phyloP scores from a whole-genome alignment of 2,888 invertebrate genomes.

The Archips crataeganus region DNA sequence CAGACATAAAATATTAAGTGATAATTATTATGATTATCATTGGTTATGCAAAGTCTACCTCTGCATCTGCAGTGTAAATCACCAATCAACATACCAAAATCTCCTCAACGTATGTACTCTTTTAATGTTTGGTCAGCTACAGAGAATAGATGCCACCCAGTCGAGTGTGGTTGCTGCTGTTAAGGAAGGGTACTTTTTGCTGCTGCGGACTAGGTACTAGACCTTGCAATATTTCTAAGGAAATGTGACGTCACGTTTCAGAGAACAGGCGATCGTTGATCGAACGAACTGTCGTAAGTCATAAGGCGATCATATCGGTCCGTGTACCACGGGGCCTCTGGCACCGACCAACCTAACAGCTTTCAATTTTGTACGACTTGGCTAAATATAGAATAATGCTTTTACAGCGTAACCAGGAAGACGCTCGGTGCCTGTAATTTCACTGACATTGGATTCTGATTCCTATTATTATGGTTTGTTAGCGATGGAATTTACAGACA shows the following conservation, averaged over 20 bases:
- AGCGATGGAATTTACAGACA: background rate
- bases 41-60: background rate
- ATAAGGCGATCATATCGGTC: slow-evolving; percentile 29
- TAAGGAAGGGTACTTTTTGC: too few relatives aligned
- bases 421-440: slow-evolving; percentile 9
- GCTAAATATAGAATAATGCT: slow-evolving; percentile 37
- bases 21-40: too few relatives aligned
- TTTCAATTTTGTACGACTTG: slow-evolving; percentile 22
- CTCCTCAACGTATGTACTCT: too few relatives aligned
- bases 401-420: slow-evolving; percentile 22
- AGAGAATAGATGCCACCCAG: too few relatives aligned
- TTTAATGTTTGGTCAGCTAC: too few relatives aligned
- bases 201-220: background rate
- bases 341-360: slow-evolving; percentile 28
- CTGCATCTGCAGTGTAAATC: too few relatives aligned
- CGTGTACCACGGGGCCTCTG: slow-evolving; percentile 28
- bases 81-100: too few relatives aligned
- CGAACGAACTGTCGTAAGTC: slow-evolving; percentile 18
- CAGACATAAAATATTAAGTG: too few relatives aligned
- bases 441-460: background rate
- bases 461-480: background rate
- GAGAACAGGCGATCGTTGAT: slow-evolving; percentile 13
- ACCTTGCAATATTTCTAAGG: background rate
- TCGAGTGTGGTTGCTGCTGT: too few relatives aligned
- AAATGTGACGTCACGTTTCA: slow-evolving; percentile 10